Evolutionary conservation across 2,888 invertebrate genomes (phyloP).

Genomic region (Onchidella celtica): DNA sequence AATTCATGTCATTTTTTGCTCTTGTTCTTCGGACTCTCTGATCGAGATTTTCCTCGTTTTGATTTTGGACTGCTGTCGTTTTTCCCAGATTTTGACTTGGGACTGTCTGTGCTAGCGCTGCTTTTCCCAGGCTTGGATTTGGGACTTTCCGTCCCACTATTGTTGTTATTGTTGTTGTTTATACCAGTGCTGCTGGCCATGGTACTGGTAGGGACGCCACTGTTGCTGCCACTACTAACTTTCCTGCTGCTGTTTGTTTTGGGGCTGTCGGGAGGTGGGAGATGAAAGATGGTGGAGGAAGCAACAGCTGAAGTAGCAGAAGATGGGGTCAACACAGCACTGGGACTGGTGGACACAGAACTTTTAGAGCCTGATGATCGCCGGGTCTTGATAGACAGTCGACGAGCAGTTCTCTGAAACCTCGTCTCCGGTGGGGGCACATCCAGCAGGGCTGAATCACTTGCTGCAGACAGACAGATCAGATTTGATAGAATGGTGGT

Average conservation of each 20-base stretch:
- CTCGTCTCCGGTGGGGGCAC: conserved; percentile 37
- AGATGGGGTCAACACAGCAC: not conserved
- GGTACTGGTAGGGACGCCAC: not conserved
- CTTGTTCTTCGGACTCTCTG: conserved; percentile 42
- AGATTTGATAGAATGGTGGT: too few species aligned
- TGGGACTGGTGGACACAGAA: conserved; percentile 47
- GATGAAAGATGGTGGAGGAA: conserved; percentile 9
- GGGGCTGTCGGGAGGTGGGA: conserved; percentile 46
- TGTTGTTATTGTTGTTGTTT: conserved; percentile 5
- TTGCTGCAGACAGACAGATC: conserved; percentile 43
- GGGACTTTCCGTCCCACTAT: conserved; percentile 2
- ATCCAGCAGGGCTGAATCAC: conserved; percentile 48
- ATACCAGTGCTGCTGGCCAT: not conserved
- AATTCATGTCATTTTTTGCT: conserved; percentile 6
- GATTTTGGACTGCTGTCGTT: not conserved
- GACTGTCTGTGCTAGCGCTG: not conserved
- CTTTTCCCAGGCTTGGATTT: conserved; percentile 26
- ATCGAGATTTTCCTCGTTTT: conserved; percentile 24
- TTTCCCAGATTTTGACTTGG: not conserved
- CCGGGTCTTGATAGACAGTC: conserved; percentile 63
- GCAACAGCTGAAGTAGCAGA: not conserved
- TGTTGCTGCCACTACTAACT: conserved; percentile 28
- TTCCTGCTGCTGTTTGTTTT: conserved; percentile 32
- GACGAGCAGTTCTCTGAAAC: conserved; percentile 63
- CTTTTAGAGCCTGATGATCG: conserved; percentile 61